Evolutionary conservation across 2,797 vertebrate species (phyloP).

Genomic region (Pseudochirops cupreus): DNA sequence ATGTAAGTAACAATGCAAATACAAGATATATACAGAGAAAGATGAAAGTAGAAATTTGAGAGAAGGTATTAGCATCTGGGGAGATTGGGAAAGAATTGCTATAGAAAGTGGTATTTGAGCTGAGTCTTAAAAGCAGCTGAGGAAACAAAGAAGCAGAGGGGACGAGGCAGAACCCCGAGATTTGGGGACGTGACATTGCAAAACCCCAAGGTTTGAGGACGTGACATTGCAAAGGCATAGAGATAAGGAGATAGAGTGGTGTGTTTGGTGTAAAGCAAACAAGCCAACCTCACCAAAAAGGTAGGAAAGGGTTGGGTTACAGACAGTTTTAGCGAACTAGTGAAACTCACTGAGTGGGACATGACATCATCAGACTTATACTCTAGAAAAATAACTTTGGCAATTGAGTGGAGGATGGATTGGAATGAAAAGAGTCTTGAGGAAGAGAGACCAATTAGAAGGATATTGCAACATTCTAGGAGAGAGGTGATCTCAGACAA

Average conservation of each 20-base stretch:
- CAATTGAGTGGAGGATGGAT: not conserved
- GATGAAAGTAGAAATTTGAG: not conserved
- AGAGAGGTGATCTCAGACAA: not conserved
- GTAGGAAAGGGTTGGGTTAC: not conserved
- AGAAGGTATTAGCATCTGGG: not conserved
- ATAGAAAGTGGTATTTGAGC: not conserved
- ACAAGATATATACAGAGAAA: not conserved
- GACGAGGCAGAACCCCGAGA: not conserved
- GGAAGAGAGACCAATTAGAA: not conserved
- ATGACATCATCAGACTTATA: not conserved
- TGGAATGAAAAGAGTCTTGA: not conserved
- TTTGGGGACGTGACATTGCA: not conserved
- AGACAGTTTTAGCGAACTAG: not conserved
- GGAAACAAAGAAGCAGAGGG: not conserved
- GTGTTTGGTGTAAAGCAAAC: not conserved
- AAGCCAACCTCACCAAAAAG: not conserved
- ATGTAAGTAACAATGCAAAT: not conserved
- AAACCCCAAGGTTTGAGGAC: not conserved
- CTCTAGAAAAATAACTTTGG: not conserved
- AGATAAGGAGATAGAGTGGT: not conserved
- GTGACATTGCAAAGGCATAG: not conserved
- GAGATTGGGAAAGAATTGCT: not conserved
- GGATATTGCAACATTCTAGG: not conserved
- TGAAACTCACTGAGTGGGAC: not conserved
- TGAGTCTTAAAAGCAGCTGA: not conserved